phyloP scores from a whole-genome alignment of 2,113 vertebrate species.

The Scortum barcoo region DNA sequence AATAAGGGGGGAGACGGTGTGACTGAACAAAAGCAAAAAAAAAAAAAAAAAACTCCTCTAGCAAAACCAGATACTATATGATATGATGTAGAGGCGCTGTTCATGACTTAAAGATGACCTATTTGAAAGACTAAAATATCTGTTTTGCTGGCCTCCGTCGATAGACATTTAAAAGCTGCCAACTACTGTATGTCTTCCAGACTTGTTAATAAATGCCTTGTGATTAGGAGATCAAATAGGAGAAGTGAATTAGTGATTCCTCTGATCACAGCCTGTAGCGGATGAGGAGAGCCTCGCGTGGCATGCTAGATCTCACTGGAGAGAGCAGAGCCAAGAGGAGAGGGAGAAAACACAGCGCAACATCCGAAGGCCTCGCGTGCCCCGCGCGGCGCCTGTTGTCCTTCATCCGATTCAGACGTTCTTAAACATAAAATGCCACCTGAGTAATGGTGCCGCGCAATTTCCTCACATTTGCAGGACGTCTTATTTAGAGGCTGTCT shows the following conservation, averaged over 20 bases:
- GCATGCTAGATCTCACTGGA: conserved; percentile 53
- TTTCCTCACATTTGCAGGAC: conserved; percentile 8
- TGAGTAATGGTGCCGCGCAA: neutral
- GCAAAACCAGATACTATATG: conserved; percentile 6
- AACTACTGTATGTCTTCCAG: conserved; percentile 66
- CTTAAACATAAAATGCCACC: neutral
- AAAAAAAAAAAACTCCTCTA: conserved; percentile 13
- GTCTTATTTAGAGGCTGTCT: conserved; percentile 19
- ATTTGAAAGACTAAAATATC: conserved; percentile 74
- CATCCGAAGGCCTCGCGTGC: neutral
- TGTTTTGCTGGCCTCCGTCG: conserved; percentile 55
- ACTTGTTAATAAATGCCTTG: conserved; percentile 82
- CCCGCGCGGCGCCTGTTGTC: conserved; percentile 19
- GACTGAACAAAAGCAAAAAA: conserved; percentile 16
- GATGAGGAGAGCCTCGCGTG: conserved; percentile 55
- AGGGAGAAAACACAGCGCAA: conserved; percentile 30
- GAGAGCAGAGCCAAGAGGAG: conserved; percentile 2
- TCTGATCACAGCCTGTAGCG: conserved; percentile 76
- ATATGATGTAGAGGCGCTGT: conserved; percentile 41
- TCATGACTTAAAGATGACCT: conserved; percentile 72
- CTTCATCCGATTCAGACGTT: conserved; percentile 13
- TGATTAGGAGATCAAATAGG: conserved; percentile 81
- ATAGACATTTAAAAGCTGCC: conserved; percentile 58
- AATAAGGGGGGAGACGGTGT: neutral
- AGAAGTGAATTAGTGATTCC: conserved; percentile 75